Evolutionary conservation across 2,888 invertebrate species (phyloP).

Genomic region (Alviniconcha strummeri): DNA sequence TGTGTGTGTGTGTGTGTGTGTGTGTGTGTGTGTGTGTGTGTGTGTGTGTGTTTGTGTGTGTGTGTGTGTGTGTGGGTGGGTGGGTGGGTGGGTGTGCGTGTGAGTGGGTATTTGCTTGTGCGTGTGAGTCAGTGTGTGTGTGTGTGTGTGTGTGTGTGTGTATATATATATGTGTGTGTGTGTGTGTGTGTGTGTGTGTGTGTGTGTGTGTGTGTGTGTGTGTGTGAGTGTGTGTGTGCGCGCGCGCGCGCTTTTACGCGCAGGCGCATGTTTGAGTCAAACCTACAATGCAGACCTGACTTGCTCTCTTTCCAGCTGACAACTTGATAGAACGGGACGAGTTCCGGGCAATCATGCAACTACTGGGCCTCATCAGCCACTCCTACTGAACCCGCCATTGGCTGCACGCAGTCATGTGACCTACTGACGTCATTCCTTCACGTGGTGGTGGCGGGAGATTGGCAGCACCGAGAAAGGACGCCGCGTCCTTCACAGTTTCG

Average conservation of each 20-base stretch:
- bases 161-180: too few relatives aligned
- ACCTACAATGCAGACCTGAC: too few relatives aligned
- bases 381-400: constrained; percentile 21
- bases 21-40: neutral
- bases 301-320: constrained; percentile 31
- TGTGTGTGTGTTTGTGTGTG: neutral
- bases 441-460: too few relatives aligned
- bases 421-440: constrained; percentile 2
- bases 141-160: neutral
- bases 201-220: too few relatives aligned
- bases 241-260: too few relatives aligned
- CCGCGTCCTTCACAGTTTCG: neutral
- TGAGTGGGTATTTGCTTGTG: too few relatives aligned
- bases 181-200: too few relatives aligned
- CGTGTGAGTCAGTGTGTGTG: neutral
- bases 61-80: too few relatives aligned
- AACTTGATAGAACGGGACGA: constrained; percentile 42
- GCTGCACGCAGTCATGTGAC: neutral
- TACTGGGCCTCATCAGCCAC: constrained; percentile 38
- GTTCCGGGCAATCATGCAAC: constrained; percentile 40
- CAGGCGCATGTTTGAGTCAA: too few relatives aligned
- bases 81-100: too few relatives aligned
- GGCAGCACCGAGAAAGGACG: neutral
- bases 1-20: too few relatives aligned
- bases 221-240: too few relatives aligned